Percentiles rank a stretch among this genome's conserved stretches.
phyloP scores from a whole-genome alignment of 2,888 invertebrate species.

The Acleris sparsana region DNA sequence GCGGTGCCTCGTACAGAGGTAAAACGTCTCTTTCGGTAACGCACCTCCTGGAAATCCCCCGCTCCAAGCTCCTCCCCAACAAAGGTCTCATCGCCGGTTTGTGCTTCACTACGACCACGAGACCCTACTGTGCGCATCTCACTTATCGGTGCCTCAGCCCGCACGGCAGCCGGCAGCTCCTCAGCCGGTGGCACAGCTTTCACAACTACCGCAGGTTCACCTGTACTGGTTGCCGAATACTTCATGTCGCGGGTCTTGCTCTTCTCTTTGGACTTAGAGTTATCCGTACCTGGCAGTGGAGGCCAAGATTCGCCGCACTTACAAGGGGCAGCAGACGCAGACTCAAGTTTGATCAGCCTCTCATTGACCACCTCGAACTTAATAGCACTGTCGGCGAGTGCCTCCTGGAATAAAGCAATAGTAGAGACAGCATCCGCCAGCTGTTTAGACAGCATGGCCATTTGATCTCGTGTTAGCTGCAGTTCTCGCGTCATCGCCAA shows the following conservation, averaged over 20 bases:
- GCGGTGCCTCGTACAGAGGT: no score
- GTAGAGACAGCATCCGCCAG: conserved; percentile 2
- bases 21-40: no score
- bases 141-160: neutral
- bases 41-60: neutral
- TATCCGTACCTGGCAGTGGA: neutral
- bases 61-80: neutral
- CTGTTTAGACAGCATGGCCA: neutral
- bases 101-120: neutral
- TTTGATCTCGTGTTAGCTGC: neutral
- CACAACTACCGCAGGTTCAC: no score
- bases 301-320: neutral
- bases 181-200: neutral
- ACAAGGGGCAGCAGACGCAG: neutral
- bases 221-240: neutral
- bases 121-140: no score
- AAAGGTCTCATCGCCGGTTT: neutral
- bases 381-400: neutral
- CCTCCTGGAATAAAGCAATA: neutral
- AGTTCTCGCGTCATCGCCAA: neutral
- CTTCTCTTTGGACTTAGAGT: neutral
- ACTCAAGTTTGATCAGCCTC: neutral
- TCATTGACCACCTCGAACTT: conserved; percentile 9
- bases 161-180: neutral
- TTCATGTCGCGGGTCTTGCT: neutral